Evolutionary conservation across 2,113 vertebrate genomes (phyloP).

Genomic region (Eurypyga helias): DNA sequence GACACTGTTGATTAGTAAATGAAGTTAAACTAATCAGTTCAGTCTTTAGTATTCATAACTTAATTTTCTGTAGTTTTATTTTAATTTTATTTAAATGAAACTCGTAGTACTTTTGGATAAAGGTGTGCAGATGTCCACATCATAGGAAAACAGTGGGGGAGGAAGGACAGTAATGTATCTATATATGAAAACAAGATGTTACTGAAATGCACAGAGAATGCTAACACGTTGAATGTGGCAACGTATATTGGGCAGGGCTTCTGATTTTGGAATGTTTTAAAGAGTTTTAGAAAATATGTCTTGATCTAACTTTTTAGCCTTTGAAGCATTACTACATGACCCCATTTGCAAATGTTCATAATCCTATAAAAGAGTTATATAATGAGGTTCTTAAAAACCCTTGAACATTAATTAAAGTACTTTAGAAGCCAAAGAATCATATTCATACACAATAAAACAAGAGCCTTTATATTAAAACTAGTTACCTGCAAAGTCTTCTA

Average conservation of each 20-base stretch:
- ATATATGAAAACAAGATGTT: not conserved
- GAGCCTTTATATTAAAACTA: not conserved
- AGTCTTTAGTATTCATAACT: accelerated
- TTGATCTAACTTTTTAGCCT: not conserved
- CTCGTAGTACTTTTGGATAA: not conserved
- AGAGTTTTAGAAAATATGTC: not conserved
- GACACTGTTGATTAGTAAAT: not conserved
- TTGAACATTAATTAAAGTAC: conserved; percentile 19
- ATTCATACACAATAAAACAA: not conserved
- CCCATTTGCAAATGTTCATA: conserved; percentile 1
- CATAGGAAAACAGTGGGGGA: not conserved
- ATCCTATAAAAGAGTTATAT: not conserved
- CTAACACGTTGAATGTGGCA: not conserved
- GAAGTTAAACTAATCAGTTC: not conserved
- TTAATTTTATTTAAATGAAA: not conserved
- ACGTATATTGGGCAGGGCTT: not conserved
- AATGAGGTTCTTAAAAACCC: conserved; percentile 12
- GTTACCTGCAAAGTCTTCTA: not conserved
- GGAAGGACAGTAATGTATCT: not conserved
- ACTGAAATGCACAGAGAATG: not conserved
- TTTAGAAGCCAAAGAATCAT: conserved; percentile 3
- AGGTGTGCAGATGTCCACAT: not conserved
- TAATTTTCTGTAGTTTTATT: not conserved
- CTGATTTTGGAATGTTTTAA: not conserved
- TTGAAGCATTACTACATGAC: not conserved